These are phyloP conservation scores for Ephydatia muelleri DNA, from an alignment of 37 sponge, comb jelly and placozoan genomes.

Conservation along the genomic window DNA sequence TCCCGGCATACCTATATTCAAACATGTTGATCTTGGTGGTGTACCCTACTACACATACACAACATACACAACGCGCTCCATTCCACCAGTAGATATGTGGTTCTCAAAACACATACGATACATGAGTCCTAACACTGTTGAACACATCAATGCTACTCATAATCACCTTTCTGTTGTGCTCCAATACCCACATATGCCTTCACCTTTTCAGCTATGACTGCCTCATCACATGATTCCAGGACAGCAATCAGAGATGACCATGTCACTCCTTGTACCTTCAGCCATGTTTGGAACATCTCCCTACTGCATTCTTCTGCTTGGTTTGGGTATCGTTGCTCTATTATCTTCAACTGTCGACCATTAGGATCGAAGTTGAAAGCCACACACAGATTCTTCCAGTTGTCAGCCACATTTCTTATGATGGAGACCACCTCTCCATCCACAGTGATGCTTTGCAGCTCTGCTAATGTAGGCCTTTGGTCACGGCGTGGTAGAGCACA, in stretches of 20 bases:
- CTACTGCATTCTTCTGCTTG: neutral
- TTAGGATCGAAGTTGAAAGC: neutral
- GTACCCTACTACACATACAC: neutral
- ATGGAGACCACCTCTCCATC: neutral
- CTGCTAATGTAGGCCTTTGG: neutral
- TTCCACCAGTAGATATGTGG: no score
- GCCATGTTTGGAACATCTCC: conserved; percentile 1
- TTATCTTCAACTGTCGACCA: neutral
- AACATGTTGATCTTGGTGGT: neutral
- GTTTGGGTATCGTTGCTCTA: neutral
- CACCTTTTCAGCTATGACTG: neutral
- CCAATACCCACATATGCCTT: neutral
- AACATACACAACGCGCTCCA: no score
- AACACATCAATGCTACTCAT: no score
- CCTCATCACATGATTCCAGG: neutral
- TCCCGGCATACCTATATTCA: conserved; percentile 34
- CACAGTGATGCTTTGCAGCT: neutral
- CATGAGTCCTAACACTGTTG: no score
- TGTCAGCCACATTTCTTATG: neutral
- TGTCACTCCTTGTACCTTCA: neutral
- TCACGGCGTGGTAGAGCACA: neutral
- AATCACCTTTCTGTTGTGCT: neutral
- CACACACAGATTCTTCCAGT: neutral
- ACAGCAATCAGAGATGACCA: neutral
- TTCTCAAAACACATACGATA: no score